Conservation (phyloP, 2,797 vertebrate genomes). For the Falco concolor region DNA sequence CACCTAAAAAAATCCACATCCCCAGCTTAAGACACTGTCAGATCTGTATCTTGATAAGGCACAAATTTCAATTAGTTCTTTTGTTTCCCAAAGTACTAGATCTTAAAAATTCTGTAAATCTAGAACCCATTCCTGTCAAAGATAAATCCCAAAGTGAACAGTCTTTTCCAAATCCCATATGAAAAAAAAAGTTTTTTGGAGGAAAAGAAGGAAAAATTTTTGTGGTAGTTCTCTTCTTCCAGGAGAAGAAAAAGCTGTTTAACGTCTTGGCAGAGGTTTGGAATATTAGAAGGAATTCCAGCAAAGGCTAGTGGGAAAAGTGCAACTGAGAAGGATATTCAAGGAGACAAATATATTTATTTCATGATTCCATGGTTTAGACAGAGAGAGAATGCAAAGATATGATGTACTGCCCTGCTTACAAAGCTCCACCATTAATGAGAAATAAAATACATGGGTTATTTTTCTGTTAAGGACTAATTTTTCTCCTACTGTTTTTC, state of each 20-base stretch:
- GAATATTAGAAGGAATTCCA: background rate
- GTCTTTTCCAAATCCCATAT: background rate
- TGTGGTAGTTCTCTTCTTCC: background rate
- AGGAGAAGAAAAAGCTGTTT: background rate
- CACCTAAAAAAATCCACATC: background rate
- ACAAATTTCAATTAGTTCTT: background rate
- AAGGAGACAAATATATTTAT: background rate
- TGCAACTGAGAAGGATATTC: background rate
- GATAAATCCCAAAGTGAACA: background rate
- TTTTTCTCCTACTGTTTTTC: background rate
- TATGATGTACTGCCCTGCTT: background rate
- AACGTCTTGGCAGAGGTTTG: background rate
- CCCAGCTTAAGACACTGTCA: fast-evolving
- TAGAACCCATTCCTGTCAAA: background rate
- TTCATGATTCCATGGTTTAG: background rate
- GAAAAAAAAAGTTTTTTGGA: background rate
- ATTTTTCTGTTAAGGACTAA: background rate
- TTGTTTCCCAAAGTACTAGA: background rate
- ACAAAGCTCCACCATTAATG: background rate
- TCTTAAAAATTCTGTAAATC: background rate
- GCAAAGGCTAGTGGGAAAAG: background rate
- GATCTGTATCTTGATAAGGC: background rate
- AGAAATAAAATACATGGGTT: background rate
- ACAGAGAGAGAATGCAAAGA: background rate
- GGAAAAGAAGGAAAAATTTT: background rate